These are phyloP conservation scores for Gopherus evgoodei DNA, from an alignment of 2,113 vertebrate genomes.

Conservation along the genomic window DNA sequence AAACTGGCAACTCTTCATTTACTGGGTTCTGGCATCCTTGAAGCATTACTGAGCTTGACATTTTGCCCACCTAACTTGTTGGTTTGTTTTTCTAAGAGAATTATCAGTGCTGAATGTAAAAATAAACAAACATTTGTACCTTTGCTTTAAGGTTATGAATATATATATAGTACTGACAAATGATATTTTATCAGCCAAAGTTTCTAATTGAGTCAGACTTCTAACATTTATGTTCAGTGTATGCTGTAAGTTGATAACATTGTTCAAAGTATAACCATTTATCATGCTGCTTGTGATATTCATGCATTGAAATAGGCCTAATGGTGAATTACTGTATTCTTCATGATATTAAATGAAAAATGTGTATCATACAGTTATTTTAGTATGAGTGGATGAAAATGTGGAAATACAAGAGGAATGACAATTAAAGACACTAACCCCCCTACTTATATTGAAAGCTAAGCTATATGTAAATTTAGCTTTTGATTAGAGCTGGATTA, in stretches of 20 bases:
- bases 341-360: slow-evolving; percentile 31
- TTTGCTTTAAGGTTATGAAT: background rate
- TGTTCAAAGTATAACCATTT: background rate
- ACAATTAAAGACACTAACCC: slow-evolving; percentile 1
- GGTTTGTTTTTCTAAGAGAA: slow-evolving; percentile 12
- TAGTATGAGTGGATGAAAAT: slow-evolving; percentile 33
- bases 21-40: background rate
- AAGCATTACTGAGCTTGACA: background rate
- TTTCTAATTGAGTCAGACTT: slow-evolving; percentile 24
- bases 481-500: slow-evolving; percentile 57
- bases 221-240: background rate
- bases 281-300: slow-evolving; percentile 6
- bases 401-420: slow-evolving; percentile 7
- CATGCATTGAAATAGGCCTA: slow-evolving; percentile 24
- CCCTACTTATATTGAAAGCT: slow-evolving; percentile 1
- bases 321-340: slow-evolving; percentile 9
- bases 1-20: slow-evolving; percentile 12
- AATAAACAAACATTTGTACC: slow-evolving; percentile 2
- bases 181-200: background rate
- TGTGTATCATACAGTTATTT: slow-evolving; percentile 15
- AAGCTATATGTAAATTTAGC: slow-evolving; percentile 52
- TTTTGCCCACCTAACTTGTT: background rate
- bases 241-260: background rate
- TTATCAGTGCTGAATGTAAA: background rate
- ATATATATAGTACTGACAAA: background rate